Evolutionary conservation across 2,797 vertebrate genomes (phyloP).

Genomic region (Echeneis naucrates): DNA sequence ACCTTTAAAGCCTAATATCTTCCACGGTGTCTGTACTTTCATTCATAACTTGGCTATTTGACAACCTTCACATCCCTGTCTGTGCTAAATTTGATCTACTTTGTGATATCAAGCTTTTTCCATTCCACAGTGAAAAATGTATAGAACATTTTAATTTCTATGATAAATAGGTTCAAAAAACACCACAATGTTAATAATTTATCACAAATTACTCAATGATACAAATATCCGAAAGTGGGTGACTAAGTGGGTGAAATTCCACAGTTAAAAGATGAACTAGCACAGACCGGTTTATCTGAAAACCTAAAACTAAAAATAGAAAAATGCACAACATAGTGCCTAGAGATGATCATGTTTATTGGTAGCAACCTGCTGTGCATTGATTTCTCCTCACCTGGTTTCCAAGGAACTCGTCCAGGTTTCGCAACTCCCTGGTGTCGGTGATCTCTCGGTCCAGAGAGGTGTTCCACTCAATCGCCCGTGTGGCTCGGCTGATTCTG

Average conservation of each 20-base stretch:
- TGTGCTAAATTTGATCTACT: no score
- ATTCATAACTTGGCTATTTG: background rate
- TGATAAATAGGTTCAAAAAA: no score
- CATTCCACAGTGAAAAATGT: no score
- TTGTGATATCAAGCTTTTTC: no score
- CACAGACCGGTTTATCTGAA: background rate
- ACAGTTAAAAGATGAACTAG: background rate
- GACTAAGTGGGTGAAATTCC: no score
- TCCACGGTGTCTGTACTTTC: background rate
- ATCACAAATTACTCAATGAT: no score
- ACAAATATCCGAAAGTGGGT: no score
- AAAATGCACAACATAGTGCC: background rate
- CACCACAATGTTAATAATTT: no score
- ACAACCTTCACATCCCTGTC: background rate
- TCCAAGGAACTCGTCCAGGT: conserved; percentile 95
- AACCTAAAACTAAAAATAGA: background rate
- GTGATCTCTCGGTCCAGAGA: conserved; percentile 90
- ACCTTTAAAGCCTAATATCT: background rate
- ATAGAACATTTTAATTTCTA: no score
- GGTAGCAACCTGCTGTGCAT: background rate
- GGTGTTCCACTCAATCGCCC: conserved; percentile 83
- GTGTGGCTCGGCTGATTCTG: conserved; percentile 89
- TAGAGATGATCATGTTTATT: background rate
- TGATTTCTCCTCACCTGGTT: conserved; percentile 85
- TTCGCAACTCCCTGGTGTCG: conserved; percentile 90